Conservation (phyloP, 2,113 vertebrate species). For the Phodopus roborovskii region DNA sequence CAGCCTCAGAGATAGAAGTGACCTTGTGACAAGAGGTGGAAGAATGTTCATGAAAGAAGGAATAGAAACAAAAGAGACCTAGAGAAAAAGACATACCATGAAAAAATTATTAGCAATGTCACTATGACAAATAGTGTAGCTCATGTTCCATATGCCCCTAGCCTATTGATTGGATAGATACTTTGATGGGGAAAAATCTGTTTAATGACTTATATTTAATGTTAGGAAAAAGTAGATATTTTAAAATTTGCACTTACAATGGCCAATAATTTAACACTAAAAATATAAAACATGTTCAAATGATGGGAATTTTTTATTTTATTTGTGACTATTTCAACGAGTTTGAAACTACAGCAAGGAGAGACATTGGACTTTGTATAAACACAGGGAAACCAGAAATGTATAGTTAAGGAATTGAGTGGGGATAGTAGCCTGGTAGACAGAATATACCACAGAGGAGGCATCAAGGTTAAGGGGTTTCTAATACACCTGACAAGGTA, state of each 20-base stretch:
- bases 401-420: not conserved
- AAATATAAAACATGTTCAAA: not conserved
- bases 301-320: not conserved
- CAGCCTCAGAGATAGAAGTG: not conserved
- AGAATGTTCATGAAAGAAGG: conserved; percentile 13
- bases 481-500: not conserved
- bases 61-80: not conserved
- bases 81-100: not conserved
- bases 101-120: not conserved
- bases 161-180: not conserved
- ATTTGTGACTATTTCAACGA: not conserved
- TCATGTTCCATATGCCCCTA: not conserved
- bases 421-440: accelerated
- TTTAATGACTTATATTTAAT: conserved; percentile 33
- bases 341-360: not conserved
- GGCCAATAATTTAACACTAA: not conserved
- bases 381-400: not conserved
- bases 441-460: not conserved
- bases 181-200: not conserved
- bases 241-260: not conserved
- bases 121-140: not conserved
- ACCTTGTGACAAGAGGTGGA: not conserved
- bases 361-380: not conserved
- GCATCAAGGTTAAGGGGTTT: not conserved
- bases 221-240: conserved; percentile 15